Base-by-base conservation (phyloP, 2,113 vertebrate genomes). In the Dolichotis patagonum region DNA sequence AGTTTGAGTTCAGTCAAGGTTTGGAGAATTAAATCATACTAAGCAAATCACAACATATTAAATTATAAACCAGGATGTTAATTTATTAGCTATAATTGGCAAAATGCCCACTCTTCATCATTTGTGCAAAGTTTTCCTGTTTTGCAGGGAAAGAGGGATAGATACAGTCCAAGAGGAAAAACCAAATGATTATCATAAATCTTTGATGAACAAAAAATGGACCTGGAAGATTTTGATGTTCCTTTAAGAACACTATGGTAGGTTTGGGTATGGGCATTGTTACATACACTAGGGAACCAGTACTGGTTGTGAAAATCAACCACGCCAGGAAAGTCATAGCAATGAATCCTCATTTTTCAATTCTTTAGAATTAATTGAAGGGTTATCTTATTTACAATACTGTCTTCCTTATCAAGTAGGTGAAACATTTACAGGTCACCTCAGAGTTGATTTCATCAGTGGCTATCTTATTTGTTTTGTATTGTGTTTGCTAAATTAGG, bases 31-130 rank as follows among this genome's bases (percentile, higher is more conserved):
- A 94, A 77, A 71, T 81, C 52, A 32, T 71, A 43, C 35, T 46
- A 78, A 85, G 16, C 35, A 95, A 90, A 91, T 94, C 52, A 84
- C 58, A 96, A 77, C 85, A 88, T 95, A 78, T 22, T 52, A 46
- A 83, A 11, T 92, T 92, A 89, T 58, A 96, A 84, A 38, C 12
- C 69, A 81, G 54, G 91, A 71, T 77, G 24, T 16, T 93, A 93
- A 78, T 69, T n/a, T 65, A 46, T 86, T 89, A 69, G 62, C 67
- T 71, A 65, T 71, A 88, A 71, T 17, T 71, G 81, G 35, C 80
- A 87, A 84, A 94, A 65, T 83, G 13, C 56, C 77, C 30, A 20
- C 7, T 62, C 46, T 93, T 77, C 16, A 43, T 90, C 84, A 81
- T 93, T 93, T 86, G 63, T 73, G 35, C 49, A 67, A 46, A 46